Percentiles rank a stretch among this genome's conserved stretches.
phyloP scores from a whole-genome alignment of 1,140 invertebrate species.

The Schlechtendalia chinensis region DNA sequence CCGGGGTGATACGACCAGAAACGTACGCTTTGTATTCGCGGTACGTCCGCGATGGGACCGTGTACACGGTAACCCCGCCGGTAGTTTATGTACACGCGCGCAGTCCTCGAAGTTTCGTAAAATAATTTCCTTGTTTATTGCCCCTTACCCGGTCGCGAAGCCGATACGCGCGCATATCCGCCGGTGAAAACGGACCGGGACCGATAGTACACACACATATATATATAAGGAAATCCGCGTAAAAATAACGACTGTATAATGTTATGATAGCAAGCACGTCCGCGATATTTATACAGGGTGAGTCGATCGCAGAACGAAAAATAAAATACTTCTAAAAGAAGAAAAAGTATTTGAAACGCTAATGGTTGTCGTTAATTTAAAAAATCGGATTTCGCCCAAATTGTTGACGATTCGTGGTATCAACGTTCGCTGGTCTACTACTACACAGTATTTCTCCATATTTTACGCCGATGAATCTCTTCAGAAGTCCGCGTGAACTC shows the following conservation, averaged over 20 bases:
- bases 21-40: slow-evolving; percentile 6
- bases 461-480: too few species aligned
- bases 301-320: too few species aligned
- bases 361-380: too few species aligned
- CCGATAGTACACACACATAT: too few species aligned
- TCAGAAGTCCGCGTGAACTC: too few species aligned
- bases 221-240: slow-evolving; percentile 7
- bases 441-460: too few species aligned
- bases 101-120: slow-evolving; percentile 4
- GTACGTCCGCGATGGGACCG: background rate
- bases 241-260: slow-evolving; percentile 3
- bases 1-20: background rate
- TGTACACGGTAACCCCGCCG: background rate
- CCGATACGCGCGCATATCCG: background rate
- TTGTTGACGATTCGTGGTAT: too few species aligned
- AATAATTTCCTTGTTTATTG: slow-evolving; percentile 28
- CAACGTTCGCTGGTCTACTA: too few species aligned
- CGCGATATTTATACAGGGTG: background rate
- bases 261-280: background rate
- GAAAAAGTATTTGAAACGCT: too few species aligned
- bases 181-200: background rate
- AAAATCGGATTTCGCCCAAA: too few species aligned
- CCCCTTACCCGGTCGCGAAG: background rate
- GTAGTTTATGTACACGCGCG: too few species aligned
- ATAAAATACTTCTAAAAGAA: too few species aligned